Percentiles rank a stretch among this genome's conserved stretches.
phyloP scores from a whole-genome alignment of 2,888 invertebrate species.

The Chalcosyrphus nemorum region DNA sequence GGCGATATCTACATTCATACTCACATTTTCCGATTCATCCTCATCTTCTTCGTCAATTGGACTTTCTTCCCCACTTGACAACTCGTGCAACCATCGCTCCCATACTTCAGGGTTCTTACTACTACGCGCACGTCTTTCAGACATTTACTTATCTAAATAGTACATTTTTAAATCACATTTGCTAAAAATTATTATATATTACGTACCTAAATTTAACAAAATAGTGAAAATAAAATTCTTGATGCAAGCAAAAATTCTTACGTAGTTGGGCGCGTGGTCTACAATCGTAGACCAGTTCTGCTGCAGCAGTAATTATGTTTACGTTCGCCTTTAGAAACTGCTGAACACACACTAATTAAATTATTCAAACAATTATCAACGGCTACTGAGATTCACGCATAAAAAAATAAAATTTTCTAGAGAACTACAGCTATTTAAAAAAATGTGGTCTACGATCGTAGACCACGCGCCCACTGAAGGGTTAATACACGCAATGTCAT shows the following conservation, averaged over 20 bases:
- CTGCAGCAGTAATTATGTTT: neutral
- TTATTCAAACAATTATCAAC: too few relatives aligned
- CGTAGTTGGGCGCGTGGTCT: neutral
- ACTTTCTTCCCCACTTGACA: neutral
- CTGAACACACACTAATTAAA: neutral
- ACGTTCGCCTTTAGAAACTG: neutral
- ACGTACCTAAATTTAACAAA: neutral
- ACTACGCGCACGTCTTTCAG: neutral
- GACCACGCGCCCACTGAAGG: too few relatives aligned
- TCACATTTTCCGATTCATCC: neutral
- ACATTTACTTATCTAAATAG: neutral
- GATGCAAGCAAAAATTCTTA: neutral
- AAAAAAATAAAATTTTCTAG: too few relatives aligned
- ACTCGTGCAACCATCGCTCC: neutral
- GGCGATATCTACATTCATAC: neutral
- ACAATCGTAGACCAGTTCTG: neutral
- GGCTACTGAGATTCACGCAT: too few relatives aligned
- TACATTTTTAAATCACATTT: neutral
- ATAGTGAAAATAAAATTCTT: neutral
- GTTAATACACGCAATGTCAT: too few relatives aligned
- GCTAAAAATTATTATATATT: neutral
- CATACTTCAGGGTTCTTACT: too few relatives aligned
- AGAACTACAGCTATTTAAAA: neutral
- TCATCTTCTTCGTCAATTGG: slow-evolving; percentile 1
- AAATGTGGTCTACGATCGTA: too few relatives aligned